phyloP scores from a whole-genome alignment of 2,888 invertebrate genomes.

The Aethes cnicana region DNA sequence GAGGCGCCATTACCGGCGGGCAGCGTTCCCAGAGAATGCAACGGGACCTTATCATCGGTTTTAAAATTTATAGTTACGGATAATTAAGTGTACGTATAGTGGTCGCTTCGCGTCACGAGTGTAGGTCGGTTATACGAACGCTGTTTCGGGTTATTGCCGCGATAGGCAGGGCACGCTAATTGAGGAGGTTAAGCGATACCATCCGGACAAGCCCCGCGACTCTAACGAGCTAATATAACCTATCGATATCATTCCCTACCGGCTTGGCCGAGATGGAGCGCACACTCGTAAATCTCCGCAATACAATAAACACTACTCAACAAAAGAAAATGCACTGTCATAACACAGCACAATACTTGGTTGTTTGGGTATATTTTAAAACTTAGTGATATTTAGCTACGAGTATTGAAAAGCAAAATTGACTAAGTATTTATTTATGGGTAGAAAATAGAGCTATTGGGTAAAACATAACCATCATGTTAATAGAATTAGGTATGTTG shows the following conservation, averaged over 20 bases:
- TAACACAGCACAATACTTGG: slow-evolving; percentile 23
- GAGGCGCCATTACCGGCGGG: slow-evolving; percentile 59
- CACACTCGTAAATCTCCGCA: slow-evolving; percentile 26
- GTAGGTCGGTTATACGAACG: slow-evolving; percentile 46
- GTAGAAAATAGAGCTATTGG: background rate
- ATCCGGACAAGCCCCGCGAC: slow-evolving; percentile 56
- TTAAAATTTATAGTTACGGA: slow-evolving; percentile 76
- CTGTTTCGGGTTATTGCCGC: slow-evolving; percentile 60
- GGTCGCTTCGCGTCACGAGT: slow-evolving; percentile 69
- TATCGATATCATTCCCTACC: slow-evolving; percentile 41
- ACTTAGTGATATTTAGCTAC: too few relatives aligned
- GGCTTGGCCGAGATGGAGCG: slow-evolving; percentile 31
- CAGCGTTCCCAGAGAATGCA: slow-evolving; percentile 53
- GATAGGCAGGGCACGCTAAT: slow-evolving; percentile 66
- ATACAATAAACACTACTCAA: slow-evolving; percentile 27
- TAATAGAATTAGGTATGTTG: too few relatives aligned
- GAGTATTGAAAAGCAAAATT: too few relatives aligned
- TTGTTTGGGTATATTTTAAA: too few relatives aligned
- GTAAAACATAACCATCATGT: too few relatives aligned
- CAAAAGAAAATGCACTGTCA: slow-evolving; percentile 26
- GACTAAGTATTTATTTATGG: slow-evolving; percentile 18
- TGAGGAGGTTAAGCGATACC: slow-evolving; percentile 65
- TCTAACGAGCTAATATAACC: slow-evolving; percentile 64
- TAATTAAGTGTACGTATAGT: slow-evolving; percentile 69
- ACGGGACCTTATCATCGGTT: slow-evolving; percentile 75